These are phyloP conservation scores for Embiotoca jacksoni DNA, from an alignment of 2,113 vertebrate species.

Conservation along the genomic window DNA sequence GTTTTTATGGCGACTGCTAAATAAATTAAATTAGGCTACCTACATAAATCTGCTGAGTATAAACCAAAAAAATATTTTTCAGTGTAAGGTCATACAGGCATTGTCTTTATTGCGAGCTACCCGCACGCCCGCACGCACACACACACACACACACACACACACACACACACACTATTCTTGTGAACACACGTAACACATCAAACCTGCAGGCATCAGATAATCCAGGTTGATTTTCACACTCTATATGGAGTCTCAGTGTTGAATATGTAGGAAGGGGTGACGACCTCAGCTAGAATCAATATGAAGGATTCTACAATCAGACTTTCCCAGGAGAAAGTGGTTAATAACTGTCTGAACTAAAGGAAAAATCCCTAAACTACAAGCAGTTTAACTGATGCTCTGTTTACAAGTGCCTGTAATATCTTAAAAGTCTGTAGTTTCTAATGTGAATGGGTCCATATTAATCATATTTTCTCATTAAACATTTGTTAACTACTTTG, in stretches of 20 bases:
- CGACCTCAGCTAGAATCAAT: constrained; percentile 23
- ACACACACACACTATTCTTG: background rate
- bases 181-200: constrained; percentile 1
- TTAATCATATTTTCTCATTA: no score
- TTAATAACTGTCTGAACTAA: constrained; percentile 23
- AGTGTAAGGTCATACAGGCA: constrained; percentile 5
- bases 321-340: constrained; percentile 13
- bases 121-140: no score
- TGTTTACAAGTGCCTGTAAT: background rate
- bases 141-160: background rate
- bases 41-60: background rate
- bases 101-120: background rate
- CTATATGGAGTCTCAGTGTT: background rate
- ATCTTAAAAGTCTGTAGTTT: background rate
- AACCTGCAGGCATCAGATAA: constrained; percentile 34
- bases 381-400: background rate
- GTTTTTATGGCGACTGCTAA: background rate
- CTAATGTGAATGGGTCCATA: background rate
- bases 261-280: constrained; percentile 13
- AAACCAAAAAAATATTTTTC: background rate
- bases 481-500: background rate
- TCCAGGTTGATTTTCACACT: constrained; percentile 37
- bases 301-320: constrained; percentile 2
- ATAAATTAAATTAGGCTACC: background rate
- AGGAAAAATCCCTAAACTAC: background rate